Base-by-base conservation (phyloP, 2,888 invertebrate genomes). In the Marasmarcha lunaedactyla region DNA sequence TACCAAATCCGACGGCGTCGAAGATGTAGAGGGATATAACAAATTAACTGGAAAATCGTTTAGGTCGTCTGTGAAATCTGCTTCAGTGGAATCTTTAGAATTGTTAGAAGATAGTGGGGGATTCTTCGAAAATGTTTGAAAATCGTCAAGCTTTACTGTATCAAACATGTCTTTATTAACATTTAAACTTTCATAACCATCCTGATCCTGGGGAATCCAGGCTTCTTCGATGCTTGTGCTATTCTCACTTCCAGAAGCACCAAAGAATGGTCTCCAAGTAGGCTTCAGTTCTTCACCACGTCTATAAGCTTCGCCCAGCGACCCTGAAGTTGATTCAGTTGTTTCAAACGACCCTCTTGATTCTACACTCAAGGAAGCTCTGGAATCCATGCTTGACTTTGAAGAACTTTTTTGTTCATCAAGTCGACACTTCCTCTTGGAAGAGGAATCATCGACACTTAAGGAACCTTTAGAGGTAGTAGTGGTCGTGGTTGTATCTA, bases 171-270 rank as follows among this genome's bases (percentile, higher is more conserved):
- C 84, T 58, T 78, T 84, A 41, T 72, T 84, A 38, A 84, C 68
- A 35, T 74, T 79, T 41, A 85, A 70, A 15, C 73, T 84, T 58
- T 88, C 88, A 49, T 86, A 87, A 2, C 86, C 85, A 42, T 90
- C 90, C 30, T 88, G 88, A 59, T 92, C 92, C 36, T 90, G 89
- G 7, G 92, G 90, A 55, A 91, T 88, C 85, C 92, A 90, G 4
- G 90, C 91, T 61, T 94, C 94, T 66, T 94, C 94, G 35, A 92
- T 87, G 60, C 93, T 94, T 2, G 93, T 93, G 46, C 93, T 93
- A 27, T 92, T 93, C 38, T 93, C 93, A 59, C 93, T 93, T 1
- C 84, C 84, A 1, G 84, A 84, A 59, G 93, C 93, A 11, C 94
- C 87, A 14, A 93, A 90, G 61, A 93, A 94, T 2, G 92, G 90